Percentiles rank a stretch among this genome's conserved stretches.
These are phyloP conservation scores for Linepithema humile DNA, from an alignment of 1,140 invertebrate species.

Conservation along the genomic window DNA sequence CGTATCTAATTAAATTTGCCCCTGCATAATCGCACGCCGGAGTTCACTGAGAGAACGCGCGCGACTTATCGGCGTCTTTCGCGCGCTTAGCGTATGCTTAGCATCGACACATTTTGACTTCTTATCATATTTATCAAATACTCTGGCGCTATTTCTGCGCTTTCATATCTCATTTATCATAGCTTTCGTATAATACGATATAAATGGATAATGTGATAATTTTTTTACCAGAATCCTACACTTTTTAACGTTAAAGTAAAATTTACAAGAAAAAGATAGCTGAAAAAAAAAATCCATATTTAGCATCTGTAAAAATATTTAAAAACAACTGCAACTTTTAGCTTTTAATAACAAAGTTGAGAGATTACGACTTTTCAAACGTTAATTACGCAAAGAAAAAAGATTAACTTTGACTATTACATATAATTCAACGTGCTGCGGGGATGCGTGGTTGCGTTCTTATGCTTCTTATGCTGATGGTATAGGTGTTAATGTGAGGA, in stretches of 20 bases:
- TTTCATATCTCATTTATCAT: no score
- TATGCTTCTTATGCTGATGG: background rate
- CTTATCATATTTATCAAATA: no score
- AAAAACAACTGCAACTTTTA: no score
- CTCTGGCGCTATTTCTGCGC: no score
- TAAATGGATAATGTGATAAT: no score
- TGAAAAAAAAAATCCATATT: background rate
- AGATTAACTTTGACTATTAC: background rate
- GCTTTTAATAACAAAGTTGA: no score
- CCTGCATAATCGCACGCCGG: conserved; percentile 13
- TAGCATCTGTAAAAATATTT: background rate
- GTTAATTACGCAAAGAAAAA: background rate
- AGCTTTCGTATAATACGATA: no score
- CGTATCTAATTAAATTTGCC: conserved; percentile 56
- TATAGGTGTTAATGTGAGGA: background rate
- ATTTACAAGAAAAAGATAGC: background rate
- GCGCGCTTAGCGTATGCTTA: conserved; percentile 2
- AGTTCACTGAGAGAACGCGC: background rate
- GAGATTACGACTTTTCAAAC: background rate
- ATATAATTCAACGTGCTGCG: background rate
- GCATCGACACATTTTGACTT: background rate
- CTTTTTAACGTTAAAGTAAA: background rate
- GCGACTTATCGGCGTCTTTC: conserved; percentile 32
- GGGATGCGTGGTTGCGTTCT: background rate
- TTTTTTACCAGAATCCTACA: no score